Percentiles rank a stretch among this genome's conserved stretches.
Conservation (phyloP, 2,113 vertebrate genomes). For the Proteles cristata region DNA sequence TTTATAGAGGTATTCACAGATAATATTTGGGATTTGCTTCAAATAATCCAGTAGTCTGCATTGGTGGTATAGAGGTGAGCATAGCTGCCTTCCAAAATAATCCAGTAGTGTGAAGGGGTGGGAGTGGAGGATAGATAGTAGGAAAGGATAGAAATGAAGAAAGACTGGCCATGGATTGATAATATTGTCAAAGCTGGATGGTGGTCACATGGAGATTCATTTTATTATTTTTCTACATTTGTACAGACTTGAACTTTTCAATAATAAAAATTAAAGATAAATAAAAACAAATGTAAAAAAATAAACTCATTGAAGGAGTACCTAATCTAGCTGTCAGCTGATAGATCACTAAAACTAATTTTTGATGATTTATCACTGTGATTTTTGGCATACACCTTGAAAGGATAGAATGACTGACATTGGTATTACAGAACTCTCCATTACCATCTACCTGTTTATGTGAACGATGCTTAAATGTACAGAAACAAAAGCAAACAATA, state of each 20-base stretch:
- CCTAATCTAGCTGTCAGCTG: background rate
- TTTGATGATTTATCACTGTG: background rate
- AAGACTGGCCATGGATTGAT: background rate
- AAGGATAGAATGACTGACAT: background rate
- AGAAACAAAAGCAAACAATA: constrained; percentile 1
- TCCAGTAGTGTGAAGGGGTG: background rate
- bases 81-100: constrained; percentile 87
- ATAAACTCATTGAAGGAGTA: background rate
- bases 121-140: background rate
- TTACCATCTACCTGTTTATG: background rate
- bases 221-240: background rate
- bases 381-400: background rate
- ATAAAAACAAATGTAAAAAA: background rate
- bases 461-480: background rate
- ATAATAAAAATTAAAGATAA: background rate
- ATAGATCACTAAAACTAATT: background rate
- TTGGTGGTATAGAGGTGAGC: constrained; percentile 91
- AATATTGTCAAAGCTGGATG: background rate
- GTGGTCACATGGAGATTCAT: background rate
- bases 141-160: background rate
- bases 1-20: background rate
- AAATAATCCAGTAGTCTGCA: constrained; percentile 59
- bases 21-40: constrained; percentile 6
- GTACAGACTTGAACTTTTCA: background rate
- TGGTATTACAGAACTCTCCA: background rate